A percentile compares a stretch with the other conserved stretches of the same genome.
Conservation (phyloP, 2,888 invertebrate genomes). For the Dynastes maya region DNA sequence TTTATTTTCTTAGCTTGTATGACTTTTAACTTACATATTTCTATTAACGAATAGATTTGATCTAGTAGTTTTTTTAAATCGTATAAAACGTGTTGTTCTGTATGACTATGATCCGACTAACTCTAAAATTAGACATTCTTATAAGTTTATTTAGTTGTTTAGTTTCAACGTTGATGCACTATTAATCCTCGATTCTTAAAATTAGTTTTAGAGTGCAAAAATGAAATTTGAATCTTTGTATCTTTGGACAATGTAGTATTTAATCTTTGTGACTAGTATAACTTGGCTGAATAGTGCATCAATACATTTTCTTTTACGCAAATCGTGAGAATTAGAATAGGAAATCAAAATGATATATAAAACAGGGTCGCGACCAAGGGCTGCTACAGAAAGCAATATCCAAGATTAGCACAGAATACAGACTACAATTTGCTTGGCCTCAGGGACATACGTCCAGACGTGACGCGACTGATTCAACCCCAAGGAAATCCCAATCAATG, state of each 20-base stretch:
- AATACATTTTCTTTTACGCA: conserved; percentile 14
- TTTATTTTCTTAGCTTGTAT: conserved; percentile 28
- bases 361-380: conserved; percentile 72
- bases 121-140: conserved; percentile 21
- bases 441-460: conserved; percentile 70
- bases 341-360: conserved; percentile 44
- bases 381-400: conserved; percentile 82
- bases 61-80: not conserved
- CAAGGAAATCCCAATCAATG: conserved; percentile 90
- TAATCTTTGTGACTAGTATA: not conserved
- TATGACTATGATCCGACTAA: conserved; percentile 57
- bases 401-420: conserved; percentile 88
- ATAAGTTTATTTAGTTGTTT: conserved; percentile 11
- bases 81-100: conserved; percentile 59
- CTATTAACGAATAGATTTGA: no score
- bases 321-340: conserved; percentile 28
- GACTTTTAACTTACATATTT: not conserved
- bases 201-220: not conserved
- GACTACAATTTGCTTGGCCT: conserved; percentile 93
- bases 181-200: not conserved
- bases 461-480: conserved; percentile 72
- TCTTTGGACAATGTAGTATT: not conserved
- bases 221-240: no score
- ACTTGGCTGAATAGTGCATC: conserved; percentile 28
- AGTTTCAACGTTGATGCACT: conserved; percentile 35